Evolutionary conservation across 2,113 vertebrate species (phyloP).

Genomic region (Gnathonemus longibarbis): DNA sequence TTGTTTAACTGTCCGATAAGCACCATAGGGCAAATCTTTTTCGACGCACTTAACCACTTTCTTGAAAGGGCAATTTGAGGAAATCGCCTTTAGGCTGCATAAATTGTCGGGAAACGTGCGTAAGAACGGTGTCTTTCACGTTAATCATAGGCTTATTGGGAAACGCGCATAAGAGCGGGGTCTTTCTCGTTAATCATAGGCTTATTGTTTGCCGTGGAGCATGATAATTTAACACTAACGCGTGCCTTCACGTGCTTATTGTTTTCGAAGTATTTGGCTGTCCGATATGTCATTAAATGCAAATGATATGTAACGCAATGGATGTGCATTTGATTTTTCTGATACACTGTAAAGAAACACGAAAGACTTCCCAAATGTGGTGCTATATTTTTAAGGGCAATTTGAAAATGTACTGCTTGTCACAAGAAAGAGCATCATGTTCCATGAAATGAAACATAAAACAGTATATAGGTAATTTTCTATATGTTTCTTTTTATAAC

Average conservation of each 20-base stretch:
- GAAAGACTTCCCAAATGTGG: conserved; percentile 10
- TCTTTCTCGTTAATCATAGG: not conserved
- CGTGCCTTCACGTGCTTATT: not conserved
- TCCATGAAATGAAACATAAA: not conserved
- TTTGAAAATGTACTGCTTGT: not conserved
- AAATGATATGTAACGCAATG: not conserved
- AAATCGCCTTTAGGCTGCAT: not conserved
- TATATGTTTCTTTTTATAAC: conserved; percentile 2
- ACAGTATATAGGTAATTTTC: not conserved
- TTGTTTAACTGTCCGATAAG: not conserved
- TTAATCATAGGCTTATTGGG: not conserved
- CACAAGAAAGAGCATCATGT: not conserved
- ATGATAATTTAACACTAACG: not conserved
- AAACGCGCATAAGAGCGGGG: not conserved
- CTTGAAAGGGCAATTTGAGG: not conserved
- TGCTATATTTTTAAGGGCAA: conserved; percentile 4
- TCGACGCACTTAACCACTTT: not conserved
- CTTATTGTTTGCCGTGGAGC: not conserved
- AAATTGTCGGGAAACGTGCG: not conserved
- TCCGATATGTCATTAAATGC: not conserved
- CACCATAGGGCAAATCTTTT: not conserved
- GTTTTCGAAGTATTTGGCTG: not conserved
- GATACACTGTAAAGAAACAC: conserved; percentile 6
- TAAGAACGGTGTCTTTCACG: not conserved
- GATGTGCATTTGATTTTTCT: not conserved